A percentile compares a stretch with the other conserved stretches of the same genome.
These are phyloP conservation scores for Heliconius erato DNA, from an alignment of 2,888 invertebrate species.

Conservation along the genomic window DNA sequence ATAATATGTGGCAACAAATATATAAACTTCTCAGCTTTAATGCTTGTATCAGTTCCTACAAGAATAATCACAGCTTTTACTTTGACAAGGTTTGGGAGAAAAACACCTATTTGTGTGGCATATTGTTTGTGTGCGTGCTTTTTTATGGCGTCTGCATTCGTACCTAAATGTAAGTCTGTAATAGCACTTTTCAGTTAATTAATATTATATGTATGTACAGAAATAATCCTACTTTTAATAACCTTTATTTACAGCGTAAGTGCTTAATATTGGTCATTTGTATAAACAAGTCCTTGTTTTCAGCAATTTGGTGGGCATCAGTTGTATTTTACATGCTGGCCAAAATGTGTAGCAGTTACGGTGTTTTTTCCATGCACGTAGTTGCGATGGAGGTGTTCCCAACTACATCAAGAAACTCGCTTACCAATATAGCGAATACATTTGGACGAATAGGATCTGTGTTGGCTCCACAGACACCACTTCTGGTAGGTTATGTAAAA, in stretches of 20 bases:
- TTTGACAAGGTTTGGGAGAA: constrained; percentile 87
- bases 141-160: constrained; percentile 84
- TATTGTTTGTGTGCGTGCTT: constrained; percentile 80
- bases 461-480: constrained; percentile 88
- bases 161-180: constrained; percentile 79
- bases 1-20: constrained; percentile 90
- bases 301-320: constrained; percentile 77
- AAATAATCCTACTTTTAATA: not conserved
- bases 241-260: not conserved
- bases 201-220: not conserved
- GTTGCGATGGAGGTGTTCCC: constrained; percentile 90
- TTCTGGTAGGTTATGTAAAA: constrained; percentile 80
- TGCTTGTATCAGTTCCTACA: constrained; percentile 88
- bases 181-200: not conserved
- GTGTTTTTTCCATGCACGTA: constrained; percentile 87
- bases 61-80: constrained; percentile 80
- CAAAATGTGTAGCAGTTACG: constrained; percentile 88
- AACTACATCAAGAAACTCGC: constrained; percentile 88
- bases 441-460: constrained; percentile 88
- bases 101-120: constrained; percentile 75
- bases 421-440: constrained; percentile 88
- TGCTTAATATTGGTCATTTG: not conserved
- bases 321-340: constrained; percentile 86
- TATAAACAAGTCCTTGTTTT: not conserved
- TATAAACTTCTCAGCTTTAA: constrained; percentile 89